These are phyloP conservation scores for Potorous gilbertii DNA, from an alignment of 2,797 vertebrate genomes.

Conservation along the genomic window DNA sequence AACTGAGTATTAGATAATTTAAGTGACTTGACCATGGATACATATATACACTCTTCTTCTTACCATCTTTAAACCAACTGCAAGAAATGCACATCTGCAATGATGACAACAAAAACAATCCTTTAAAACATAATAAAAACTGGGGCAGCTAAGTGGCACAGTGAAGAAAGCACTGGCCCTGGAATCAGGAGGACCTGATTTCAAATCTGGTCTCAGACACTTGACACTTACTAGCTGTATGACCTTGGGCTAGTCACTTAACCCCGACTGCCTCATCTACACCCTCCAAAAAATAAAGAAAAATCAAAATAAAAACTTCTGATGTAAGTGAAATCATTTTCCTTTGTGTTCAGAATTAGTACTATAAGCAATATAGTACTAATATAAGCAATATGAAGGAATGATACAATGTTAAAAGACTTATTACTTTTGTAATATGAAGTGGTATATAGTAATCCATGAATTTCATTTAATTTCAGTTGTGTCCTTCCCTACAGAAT, in stretches of 20 bases:
- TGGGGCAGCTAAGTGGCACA: too few species aligned
- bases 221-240: too few species aligned
- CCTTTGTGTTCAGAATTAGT: neutral
- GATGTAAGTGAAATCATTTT: constrained; percentile 5
- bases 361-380: constrained; percentile 26
- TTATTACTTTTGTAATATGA: constrained; percentile 49
- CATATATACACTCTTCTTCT: neutral
- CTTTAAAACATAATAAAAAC: constrained; percentile 43
- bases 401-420: neutral
- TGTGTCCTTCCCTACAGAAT: constrained; percentile 61
- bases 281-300: too few species aligned
- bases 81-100: neutral
- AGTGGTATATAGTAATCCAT: constrained; percentile 55
- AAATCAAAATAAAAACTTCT: neutral
- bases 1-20: neutral
- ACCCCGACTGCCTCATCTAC: too few species aligned
- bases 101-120: neutral
- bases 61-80: neutral
- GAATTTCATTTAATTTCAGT: constrained; percentile 57
- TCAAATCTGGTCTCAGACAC: too few species aligned
- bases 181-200: too few species aligned
- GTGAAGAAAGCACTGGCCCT: too few species aligned
- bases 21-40: neutral
- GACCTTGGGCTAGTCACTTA: too few species aligned
- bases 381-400: constrained; percentile 33